Percentiles rank a stretch among this genome's conserved stretches.
Evolutionary conservation across 2,113 vertebrate genomes (phyloP).

Genomic region (Zosterops lateralis): DNA sequence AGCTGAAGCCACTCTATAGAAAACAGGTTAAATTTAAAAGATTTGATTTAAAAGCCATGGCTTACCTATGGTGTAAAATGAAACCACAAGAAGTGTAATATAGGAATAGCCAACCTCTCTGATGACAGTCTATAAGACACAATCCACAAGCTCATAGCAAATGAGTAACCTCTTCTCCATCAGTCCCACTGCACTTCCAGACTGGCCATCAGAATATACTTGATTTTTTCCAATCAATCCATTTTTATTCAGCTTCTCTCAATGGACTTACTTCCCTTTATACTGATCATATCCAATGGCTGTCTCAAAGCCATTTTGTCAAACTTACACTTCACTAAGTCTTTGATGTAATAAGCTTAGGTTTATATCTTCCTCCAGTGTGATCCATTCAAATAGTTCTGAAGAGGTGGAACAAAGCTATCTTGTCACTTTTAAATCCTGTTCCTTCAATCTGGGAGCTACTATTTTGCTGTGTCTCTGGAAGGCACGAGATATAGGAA

Average conservation of each 20-base stretch:
- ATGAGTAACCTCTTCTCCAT: neutral
- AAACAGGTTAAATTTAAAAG: neutral
- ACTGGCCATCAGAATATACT: neutral
- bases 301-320: neutral
- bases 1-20: neutral
- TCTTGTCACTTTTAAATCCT: neutral
- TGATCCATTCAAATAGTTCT: neutral
- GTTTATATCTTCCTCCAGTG: fast-evolving
- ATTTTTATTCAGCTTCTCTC: neutral
- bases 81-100: neutral
- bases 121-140: neutral
- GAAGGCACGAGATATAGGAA: neutral
- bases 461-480: neutral
- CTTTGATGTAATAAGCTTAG: neutral
- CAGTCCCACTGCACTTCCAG: neutral
- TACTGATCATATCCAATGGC: neutral
- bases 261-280: neutral
- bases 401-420: neutral
- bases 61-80: neutral
- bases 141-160: neutral
- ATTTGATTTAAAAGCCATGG: neutral
- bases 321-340: neutral
- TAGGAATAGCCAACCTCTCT: neutral
- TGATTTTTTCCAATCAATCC: neutral
- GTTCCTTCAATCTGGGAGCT: neutral